Base-by-base conservation (phyloP, 1,140 invertebrate species). In the Xylocopa sonorina region DNA sequence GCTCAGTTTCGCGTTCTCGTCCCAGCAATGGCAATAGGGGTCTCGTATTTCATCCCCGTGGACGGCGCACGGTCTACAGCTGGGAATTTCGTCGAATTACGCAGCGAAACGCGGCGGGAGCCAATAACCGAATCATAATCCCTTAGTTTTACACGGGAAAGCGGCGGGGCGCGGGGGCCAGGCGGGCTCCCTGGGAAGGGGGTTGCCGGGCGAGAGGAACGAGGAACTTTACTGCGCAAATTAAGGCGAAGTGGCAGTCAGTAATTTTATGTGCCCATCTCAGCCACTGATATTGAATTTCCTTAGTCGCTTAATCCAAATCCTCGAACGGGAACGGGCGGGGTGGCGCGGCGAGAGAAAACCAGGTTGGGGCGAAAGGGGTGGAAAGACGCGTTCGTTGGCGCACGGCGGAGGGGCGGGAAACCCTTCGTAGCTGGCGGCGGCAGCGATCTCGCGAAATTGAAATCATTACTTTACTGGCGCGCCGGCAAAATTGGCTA, bases 211-310 rank as follows among this genome's bases (percentile, higher is more conserved):
- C 66, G 46, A 60, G 66, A 55, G 60, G 83, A 77, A 69, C 24
- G 77, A 86, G 84, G 76, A 85, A 90, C 88, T 93, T 92, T 92
- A 92, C 90, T 90, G 89, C 91, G 89, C 89, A 92, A 93, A 92
- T 93, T 91, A 92, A 92, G 90, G 89, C 88, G 90, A 92, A 92
- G 90, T 92, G 89, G 91, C 90, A 92, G 91, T 92, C 91, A 88
- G 91, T 93, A 91, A 92, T 92, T 92, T 93, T 92, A 93, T 91
- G 91, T 91, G 90, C 90, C 90, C 90, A 92, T 92, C 91, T 91
- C 90, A 92, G 90, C 92, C 90, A 91, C 91, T 91, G 91, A 93
- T 93, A 92, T 93, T 93, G 90, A 92, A 92, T 93, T 92, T 93
- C 90, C 90, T 91, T 91, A 91, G 90, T 91, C 90, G 90, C 91